Base-by-base conservation (phyloP, 53 echinoderm and acorn worm genomes). In the Luidia sarsii region DNA sequence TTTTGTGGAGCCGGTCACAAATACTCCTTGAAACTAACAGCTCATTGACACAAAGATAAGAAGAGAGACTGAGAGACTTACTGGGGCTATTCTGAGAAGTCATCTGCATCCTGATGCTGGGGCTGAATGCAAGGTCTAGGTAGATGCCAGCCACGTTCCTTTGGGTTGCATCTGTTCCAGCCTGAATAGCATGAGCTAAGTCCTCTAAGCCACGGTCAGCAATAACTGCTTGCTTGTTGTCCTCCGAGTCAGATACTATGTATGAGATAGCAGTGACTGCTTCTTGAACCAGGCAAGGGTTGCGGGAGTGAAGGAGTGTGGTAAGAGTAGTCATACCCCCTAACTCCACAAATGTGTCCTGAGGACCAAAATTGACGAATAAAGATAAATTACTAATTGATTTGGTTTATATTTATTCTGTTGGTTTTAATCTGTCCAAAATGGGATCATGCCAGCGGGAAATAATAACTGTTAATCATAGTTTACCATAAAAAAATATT, bases 301-400 rank as follows among this genome's bases (percentile, higher is more conserved):
- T 87, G 67, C 56, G 81, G 28, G 92, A 92, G 32, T 92, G 95
- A 0, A 95, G 90, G 25, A 95, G 82, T 43, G 95, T 92, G 21
- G 90, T 83, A 15, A 95, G 88, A 18, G 92, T 95, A 30, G 82
- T 66, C 34, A 90, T 71, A 3, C 95, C 95, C 15, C 95, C 95
- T 52, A 86, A 65, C 71, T 95, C 95, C 13, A 95, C 95, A 88
- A 92, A 95, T 67, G 92, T 92, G 50, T 95, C 95, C 95, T 95
- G 80, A 4, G 3, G 7, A 24, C n/a, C n/a, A n/a, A n/a, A n/a
- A n/a, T n/a, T n/a, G n/a, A n/a, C n/a, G n/a, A n/a, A n/a, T n/a
- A n/a, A n/a, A n/a, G n/a, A n/a, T n/a, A n/a, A n/a, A n/a, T n/a
- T n/a, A n/a, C n/a, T n/a, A n/a, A n/a, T n/a, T n/a, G n/a, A n/a